Evolutionary conservation across 2,113 vertebrate species (phyloP).

Genomic region (Rhinopomastus cyanomelas): DNA sequence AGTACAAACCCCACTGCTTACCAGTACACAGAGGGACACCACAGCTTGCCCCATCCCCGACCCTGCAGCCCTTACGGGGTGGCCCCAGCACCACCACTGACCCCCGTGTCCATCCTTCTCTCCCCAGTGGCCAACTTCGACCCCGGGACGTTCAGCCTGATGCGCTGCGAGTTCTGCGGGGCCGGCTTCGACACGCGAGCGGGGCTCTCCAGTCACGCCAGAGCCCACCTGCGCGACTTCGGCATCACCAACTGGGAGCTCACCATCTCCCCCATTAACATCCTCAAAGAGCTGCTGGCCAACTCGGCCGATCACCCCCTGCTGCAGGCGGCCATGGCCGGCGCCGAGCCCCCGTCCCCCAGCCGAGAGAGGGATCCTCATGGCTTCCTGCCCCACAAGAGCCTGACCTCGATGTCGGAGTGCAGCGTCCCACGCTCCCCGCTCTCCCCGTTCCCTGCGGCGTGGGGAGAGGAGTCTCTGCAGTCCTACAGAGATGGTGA

Average conservation of each 20-base stretch:
- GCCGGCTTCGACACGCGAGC: conserved; percentile 94
- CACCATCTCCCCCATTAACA: conserved; percentile 92
- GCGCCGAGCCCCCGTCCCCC: conserved; percentile 42
- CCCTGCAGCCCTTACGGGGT: neutral
- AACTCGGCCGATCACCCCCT: conserved; percentile 84
- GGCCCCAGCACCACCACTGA: neutral
- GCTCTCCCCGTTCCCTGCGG: conserved; percentile 63
- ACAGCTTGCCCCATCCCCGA: no score
- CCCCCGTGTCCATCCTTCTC: neutral
- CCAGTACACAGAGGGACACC: no score
- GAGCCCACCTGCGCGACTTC: conserved; percentile 93
- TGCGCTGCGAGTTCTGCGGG: conserved; percentile 97
- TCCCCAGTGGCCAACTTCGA: conserved; percentile 92
- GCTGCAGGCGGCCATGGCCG: conserved; percentile 64
- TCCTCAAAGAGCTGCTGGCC: conserved; percentile 90
- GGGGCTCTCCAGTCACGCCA: conserved; percentile 92
- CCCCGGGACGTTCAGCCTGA: conserved; percentile 93
- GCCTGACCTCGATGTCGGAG: conserved; percentile 49
- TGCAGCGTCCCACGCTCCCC: conserved; percentile 67
- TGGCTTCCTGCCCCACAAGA: conserved; percentile 36
- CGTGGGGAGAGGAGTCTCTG: conserved; percentile 72
- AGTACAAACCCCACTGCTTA: no score
- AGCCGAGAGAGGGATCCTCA: conserved; percentile 20
- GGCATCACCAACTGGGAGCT: conserved; percentile 98
- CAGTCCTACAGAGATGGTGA: conserved; percentile 73